Conservation (phyloP, 2,888 invertebrate species). For the Serrognathus titanus region DNA sequence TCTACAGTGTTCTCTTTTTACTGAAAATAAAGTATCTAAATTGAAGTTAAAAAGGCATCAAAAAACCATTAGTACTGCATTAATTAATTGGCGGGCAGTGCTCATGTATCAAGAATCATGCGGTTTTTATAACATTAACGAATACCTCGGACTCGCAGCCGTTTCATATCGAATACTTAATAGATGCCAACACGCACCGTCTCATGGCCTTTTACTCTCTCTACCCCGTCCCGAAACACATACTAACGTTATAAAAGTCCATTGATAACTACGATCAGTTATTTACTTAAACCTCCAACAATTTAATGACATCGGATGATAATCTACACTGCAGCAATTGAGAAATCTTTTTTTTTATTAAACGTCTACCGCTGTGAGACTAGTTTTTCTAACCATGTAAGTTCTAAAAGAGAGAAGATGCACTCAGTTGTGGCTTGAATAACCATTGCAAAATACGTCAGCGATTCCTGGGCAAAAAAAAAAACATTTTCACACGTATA, state of each 20-base stretch:
- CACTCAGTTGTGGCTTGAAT: no score
- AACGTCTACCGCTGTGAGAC: background rate
- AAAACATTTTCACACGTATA: no score
- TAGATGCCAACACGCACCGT: constrained; percentile 14
- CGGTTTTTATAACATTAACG: constrained; percentile 17
- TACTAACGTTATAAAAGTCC: background rate
- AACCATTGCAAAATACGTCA: no score
- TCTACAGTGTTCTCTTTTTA: background rate
- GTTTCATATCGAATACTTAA: constrained; percentile 16
- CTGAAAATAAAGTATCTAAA: background rate
- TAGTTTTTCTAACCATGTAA: background rate
- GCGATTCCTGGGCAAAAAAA: no score
- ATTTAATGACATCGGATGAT: constrained; percentile 13
- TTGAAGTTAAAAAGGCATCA: background rate
- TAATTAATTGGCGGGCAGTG: constrained; percentile 16
- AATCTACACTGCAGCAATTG: constrained; percentile 4
- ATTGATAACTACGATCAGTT: no score
- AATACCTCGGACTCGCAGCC: constrained; percentile 16
- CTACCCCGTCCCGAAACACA: background rate
- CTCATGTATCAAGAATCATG: constrained; percentile 12
- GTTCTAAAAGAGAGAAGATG: background rate
- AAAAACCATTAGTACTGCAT: constrained; percentile 7
- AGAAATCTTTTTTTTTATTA: background rate
- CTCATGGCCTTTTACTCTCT: background rate
- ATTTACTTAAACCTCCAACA: background rate